Conservation (phyloP, 2,888 invertebrate species). For the Helicoverpa assulta region DNA sequence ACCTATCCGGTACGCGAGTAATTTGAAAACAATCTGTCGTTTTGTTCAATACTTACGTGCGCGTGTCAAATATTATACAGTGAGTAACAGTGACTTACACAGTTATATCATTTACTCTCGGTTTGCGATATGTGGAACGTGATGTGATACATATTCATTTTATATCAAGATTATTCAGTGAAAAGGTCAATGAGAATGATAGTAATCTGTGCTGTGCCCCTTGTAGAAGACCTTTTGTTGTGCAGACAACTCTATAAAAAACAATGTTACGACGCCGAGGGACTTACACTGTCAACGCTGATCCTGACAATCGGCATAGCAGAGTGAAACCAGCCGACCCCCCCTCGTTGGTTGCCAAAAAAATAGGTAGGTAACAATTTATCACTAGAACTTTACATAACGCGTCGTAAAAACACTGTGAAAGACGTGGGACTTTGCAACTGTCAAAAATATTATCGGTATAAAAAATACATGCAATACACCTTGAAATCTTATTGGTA, state of each 20-base stretch:
- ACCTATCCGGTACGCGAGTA: constrained; percentile 74
- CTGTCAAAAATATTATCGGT: constrained; percentile 46
- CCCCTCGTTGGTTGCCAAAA: constrained; percentile 71
- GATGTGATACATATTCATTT: constrained; percentile 46
- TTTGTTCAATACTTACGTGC: constrained; percentile 51
- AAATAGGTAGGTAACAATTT: constrained; percentile 72
- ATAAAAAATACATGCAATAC: constrained; percentile 21
- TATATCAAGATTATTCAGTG: constrained; percentile 41
- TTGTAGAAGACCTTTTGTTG: constrained; percentile 56
- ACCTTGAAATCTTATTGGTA: constrained; percentile 51
- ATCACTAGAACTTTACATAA: constrained; percentile 27
- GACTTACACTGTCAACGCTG: constrained; percentile 85
- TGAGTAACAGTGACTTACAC: constrained; percentile 52
- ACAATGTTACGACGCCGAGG: constrained; percentile 85
- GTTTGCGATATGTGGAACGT: constrained; percentile 52
- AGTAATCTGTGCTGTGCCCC: constrained; percentile 60
- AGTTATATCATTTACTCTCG: constrained; percentile 47
- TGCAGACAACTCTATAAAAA: constrained; percentile 61
- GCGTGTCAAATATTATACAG: constrained; percentile 61
- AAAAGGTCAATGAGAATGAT: constrained; percentile 58
- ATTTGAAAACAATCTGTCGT: constrained; percentile 75
- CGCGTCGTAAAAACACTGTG: constrained; percentile 24
- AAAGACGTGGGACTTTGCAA: constrained; percentile 29
- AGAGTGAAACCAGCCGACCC: constrained; percentile 71
- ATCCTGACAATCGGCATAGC: constrained; percentile 72